Base-by-base conservation (phyloP, 2,888 invertebrate genomes). In the Malacosoma neustria region DNA sequence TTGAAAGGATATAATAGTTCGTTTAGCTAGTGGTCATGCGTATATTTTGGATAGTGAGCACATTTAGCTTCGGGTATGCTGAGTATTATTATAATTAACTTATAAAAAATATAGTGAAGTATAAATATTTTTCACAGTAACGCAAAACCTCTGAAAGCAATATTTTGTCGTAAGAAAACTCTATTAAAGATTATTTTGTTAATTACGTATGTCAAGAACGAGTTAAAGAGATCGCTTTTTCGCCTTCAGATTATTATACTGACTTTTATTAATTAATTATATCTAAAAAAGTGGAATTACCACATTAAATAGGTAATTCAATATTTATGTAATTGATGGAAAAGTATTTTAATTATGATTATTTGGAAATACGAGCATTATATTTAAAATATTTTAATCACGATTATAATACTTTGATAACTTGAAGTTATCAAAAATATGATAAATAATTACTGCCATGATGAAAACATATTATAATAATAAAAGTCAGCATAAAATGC, bases 11-110 rank as follows among this genome's bases (percentile, higher is more conserved):
- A 67, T 69, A 69, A 67, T 74, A 77, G 82, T 75, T 76, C 65
- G 66, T 76, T 81, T 81, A 81, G 84, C 82, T 81, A 76, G 84
- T 82, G 82, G 82, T 84, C 82, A 81, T 76, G 76, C 77, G 67
- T 74, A 74, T 63, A 70, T 84, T 80, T 82, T 77, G 67, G 72
- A 77, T 73, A 76, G 76, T 65, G 72, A 72, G 82, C 84, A 82
- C 81, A 72, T 9, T 70, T 74, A 72, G 82, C 84, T 82, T 82
- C 57, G 51, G 64, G 69, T 64, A 63, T 68, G 74, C 72, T 59
- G 61, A 62, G 47, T 51, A 57, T 60, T 55, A 55, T 48, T 46
- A 54, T 54, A 54, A 54, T 46, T 48, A 57, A 50, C 49, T 49
- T 44, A 45, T 45, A 42, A 41, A 45, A 54, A 54, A 56, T 54